Evolutionary conservation across 2,797 vertebrate species (phyloP), one percentile per base, ranked within the genome.

Genomic region (Argentina silus): DNA sequence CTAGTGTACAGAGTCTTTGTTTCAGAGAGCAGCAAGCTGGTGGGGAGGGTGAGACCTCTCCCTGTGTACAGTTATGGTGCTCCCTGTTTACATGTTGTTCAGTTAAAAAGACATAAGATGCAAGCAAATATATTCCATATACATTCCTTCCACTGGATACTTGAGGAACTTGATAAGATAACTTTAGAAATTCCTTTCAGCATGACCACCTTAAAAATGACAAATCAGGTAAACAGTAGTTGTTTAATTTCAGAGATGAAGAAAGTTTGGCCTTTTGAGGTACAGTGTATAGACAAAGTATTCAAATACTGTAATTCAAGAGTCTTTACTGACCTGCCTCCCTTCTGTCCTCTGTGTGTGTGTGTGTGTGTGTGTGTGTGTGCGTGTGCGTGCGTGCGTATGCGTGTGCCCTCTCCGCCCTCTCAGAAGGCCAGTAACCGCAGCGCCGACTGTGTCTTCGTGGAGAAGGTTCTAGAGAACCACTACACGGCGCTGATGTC

Each of bases 401-500:
- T 72, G 12, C 72, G 47, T 43, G 14, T 73, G 76, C 69, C 87
- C 78, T 82, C 70, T 89, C 78, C 79, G 79, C 89, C 82, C 81
- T 88, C 82, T 84, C 85, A 92, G 93, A 94, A 93, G 92, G 93
- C 93, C 90, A 94, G 93, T 83, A 94, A 92, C 85, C 89, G 93
- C 85, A 94, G 94, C 17, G 89, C 85, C 55, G 94, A 95, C 86
- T 95, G 95, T 14, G 93, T 95, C 80, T 95, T 95, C 72, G 92
- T 95, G 81, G 95, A 95, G 84, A 94, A 93, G 88, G 94, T 95
- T 73, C 86, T 95, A 83, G 95, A 95, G 90, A 95, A 95, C 88
- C 93, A 95, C 91, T 95, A 95, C 91, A 95, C 94, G n/a, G 95
- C 95, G 62, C 87, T 95, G 83, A 93, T 94, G 93, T 95, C 95